Evolutionary conservation across 2,797 vertebrate genomes (phyloP), one percentile per base, ranked within the genome.

Genomic region (Coilia nasus): DNA sequence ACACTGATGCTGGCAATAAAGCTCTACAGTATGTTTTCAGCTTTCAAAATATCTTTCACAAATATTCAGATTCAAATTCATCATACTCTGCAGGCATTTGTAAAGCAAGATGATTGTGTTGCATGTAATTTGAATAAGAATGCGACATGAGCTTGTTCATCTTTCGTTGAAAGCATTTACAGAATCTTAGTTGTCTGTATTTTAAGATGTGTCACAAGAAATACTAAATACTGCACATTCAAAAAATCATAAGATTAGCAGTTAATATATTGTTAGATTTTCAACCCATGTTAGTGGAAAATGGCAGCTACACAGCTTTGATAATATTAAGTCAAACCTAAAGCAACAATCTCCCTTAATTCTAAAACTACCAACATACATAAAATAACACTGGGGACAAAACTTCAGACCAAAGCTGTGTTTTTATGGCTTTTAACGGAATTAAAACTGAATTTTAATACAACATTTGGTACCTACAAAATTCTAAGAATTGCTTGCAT

Each of bases 401-500:
- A 90, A 92, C 90, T 90, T 85, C 86, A 59, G 89, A 92, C 90
- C 71, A 44, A 90, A 89, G 88, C 88, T 88, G 91, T 90, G 15
- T 89, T 92, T 92, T 92, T 92, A 92, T 94, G 91, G 91, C 90
- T 93, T 90, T 91, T 89, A 87, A 54, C 89, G 92, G 92, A 94
- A 95, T 93, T 94, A 94, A 93, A 92, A 93, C 90, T 89, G 87
- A 90, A 83, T 93, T 95, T 94, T 93, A 91, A 90, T 67, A 90
- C 93, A 92, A 88, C 91, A 92, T 88, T 92, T 93, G 91, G 91
- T 91, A 93, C 92, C 92, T 87, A 86, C 71, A 44, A 44, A 21
- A 44, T 44, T 44, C 31, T 78, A 41, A 19, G 35, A 41, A 44
- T 78, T 19, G 71, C 71, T 41, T 78, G 71, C 71, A 11, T 3